Evolutionary conservation across 1,140 invertebrate species (phyloP).

Genomic region (Pissodes strobi): DNA sequence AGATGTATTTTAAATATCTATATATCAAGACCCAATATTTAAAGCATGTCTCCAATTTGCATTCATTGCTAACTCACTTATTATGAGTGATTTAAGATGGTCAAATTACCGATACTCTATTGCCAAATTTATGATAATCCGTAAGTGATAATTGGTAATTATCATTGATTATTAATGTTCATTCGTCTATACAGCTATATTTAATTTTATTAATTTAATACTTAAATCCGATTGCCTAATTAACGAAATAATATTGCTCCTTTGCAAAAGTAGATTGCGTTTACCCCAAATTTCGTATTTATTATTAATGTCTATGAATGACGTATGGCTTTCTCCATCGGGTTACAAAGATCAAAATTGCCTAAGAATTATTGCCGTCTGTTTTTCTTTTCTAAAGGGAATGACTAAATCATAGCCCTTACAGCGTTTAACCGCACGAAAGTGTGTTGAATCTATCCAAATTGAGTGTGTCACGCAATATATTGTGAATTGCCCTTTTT

Average conservation of each 20-base stretch:
- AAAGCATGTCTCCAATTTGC: too few relatives aligned
- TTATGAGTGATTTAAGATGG: too few relatives aligned
- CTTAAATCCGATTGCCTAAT: too few relatives aligned
- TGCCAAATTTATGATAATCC: too few relatives aligned
- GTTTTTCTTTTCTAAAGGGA: slow-evolving; percentile 16
- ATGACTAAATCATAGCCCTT: slow-evolving; percentile 27
- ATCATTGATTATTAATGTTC: too few relatives aligned
- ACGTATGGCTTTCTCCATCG: neutral
- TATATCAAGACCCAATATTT: too few relatives aligned
- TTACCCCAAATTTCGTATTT: neutral
- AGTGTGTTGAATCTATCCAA: slow-evolving; percentile 1
- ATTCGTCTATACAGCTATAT: too few relatives aligned
- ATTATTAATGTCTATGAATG: neutral
- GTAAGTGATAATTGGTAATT: too few relatives aligned
- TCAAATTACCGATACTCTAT: too few relatives aligned
- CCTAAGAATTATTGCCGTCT: neutral
- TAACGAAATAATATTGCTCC: neutral
- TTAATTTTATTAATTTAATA: too few relatives aligned
- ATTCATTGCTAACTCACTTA: too few relatives aligned
- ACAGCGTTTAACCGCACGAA: slow-evolving; percentile 16
- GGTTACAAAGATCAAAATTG: neutral
- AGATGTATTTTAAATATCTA: too few relatives aligned
- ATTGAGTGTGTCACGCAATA: slow-evolving; percentile 10
- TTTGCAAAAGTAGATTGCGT: neutral
- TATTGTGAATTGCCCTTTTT: slow-evolving; percentile 16